Conservation (phyloP, 2,113 vertebrate species). For the Polypterus senegalus region DNA sequence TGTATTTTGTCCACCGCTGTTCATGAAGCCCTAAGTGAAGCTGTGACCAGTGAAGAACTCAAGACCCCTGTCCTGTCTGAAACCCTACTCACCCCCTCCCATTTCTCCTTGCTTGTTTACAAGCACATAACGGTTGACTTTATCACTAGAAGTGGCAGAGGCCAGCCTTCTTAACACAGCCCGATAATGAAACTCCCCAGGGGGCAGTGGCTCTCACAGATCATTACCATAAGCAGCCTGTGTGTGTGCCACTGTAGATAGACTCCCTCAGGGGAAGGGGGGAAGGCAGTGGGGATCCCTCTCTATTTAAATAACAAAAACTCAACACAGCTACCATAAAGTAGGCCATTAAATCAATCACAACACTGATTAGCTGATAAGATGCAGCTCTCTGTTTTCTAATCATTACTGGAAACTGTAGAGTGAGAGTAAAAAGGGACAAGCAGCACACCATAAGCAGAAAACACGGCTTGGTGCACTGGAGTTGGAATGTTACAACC, state of each 20-base stretch:
- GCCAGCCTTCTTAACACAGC: constrained; percentile 4
- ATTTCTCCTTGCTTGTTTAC: constrained; percentile 21
- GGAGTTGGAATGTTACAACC: no score
- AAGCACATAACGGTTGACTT: constrained; percentile 24
- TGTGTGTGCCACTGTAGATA: constrained; percentile 60
- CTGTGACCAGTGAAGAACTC: background rate
- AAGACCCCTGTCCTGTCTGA: constrained; percentile 19
- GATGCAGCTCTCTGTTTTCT: constrained; percentile 24
- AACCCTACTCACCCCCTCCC: constrained; percentile 11
- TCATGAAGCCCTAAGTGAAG: background rate
- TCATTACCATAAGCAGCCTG: constrained; percentile 69
- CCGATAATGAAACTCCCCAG: constrained; percentile 12
- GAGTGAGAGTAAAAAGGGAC: no score
- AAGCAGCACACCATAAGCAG: no score
- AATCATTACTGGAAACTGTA: no score
- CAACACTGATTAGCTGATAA: constrained; percentile 53
- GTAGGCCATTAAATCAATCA: constrained; percentile 52
- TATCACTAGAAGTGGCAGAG: constrained; percentile 12
- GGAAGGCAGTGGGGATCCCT: constrained; percentile 32
- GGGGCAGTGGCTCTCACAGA: constrained; percentile 19
- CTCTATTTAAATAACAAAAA: constrained; percentile 65
- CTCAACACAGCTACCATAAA: constrained; percentile 51
- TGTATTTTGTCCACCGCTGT: background rate
- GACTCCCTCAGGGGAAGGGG: constrained; percentile 48
- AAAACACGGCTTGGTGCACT: no score